Evolutionary conservation across 1,140 invertebrate species (phyloP).

Genomic region (Trichonephila clavata): DNA sequence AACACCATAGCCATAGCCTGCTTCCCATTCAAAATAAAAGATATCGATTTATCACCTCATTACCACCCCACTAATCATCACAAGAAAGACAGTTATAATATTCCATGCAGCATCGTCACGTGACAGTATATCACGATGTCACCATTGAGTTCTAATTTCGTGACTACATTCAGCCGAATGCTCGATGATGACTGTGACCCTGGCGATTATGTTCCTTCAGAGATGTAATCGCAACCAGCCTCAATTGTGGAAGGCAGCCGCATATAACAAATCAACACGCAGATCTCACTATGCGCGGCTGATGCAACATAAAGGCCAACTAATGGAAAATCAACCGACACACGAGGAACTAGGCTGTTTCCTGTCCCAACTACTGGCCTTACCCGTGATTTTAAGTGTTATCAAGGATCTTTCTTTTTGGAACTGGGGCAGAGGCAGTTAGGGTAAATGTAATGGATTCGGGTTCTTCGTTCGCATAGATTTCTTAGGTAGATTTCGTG

Average conservation of each 20-base stretch:
- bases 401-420: background rate
- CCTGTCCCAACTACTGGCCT: background rate
- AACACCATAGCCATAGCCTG: background rate
- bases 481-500: too few relatives aligned
- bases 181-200: slow-evolving; percentile 8
- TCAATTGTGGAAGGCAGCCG: background rate
- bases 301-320: slow-evolving; percentile 1
- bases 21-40: background rate
- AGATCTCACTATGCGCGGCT: background rate
- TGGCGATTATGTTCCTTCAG: background rate
- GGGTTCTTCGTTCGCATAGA: too few relatives aligned
- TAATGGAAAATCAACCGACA: background rate
- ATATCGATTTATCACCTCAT: background rate
- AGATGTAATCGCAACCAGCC: background rate
- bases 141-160: background rate
- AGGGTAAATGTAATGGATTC: too few relatives aligned
- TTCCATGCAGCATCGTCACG: background rate
- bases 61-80: background rate
- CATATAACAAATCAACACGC: background rate
- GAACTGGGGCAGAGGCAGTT: background rate
- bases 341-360: background rate
- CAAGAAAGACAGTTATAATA: background rate
- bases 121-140: background rate
- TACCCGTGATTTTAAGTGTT: background rate
- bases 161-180: background rate